These are phyloP conservation scores for Trichonephila clavata DNA, from an alignment of 1,140 invertebrate species.

Conservation along the genomic window DNA sequence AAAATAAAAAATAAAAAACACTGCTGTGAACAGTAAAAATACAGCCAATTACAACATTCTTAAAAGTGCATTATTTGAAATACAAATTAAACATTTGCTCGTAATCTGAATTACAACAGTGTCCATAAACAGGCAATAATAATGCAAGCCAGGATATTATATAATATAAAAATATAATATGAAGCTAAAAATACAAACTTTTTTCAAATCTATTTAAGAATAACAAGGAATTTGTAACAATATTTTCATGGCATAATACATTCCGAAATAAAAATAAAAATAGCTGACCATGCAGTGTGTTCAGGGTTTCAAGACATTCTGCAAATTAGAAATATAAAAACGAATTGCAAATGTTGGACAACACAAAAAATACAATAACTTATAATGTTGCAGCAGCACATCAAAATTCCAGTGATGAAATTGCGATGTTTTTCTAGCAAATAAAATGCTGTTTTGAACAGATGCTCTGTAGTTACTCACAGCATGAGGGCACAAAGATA, in stretches of 20 bases:
- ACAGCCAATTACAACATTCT: not conserved
- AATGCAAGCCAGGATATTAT: not conserved
- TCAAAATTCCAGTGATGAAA: not conserved
- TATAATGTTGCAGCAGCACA: not conserved
- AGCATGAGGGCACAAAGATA: conserved; percentile 73
- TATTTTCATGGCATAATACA: not conserved
- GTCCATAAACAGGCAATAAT: not conserved
- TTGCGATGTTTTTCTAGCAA: not conserved
- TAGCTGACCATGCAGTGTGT: not conserved
- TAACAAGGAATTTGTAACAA: not conserved
- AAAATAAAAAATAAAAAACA: not conserved
- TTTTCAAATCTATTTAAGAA: not conserved
- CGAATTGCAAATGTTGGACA: not conserved
- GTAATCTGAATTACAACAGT: conserved; percentile 25
- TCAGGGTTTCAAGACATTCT: not conserved
- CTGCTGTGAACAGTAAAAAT: not conserved
- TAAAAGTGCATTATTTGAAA: not conserved
- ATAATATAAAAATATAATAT: not conserved
- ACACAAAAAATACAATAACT: not conserved
- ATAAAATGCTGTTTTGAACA: conserved; percentile 23
- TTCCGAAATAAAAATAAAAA: not conserved
- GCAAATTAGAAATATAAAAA: not conserved
- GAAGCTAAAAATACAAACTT: not conserved
- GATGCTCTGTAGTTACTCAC: conserved; percentile 60
- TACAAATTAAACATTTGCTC: not conserved